Evolutionary conservation across 2,797 vertebrate genomes (phyloP), one percentile per base, ranked within the genome.

Genomic region (Dendrocincla tyrannina): DNA sequence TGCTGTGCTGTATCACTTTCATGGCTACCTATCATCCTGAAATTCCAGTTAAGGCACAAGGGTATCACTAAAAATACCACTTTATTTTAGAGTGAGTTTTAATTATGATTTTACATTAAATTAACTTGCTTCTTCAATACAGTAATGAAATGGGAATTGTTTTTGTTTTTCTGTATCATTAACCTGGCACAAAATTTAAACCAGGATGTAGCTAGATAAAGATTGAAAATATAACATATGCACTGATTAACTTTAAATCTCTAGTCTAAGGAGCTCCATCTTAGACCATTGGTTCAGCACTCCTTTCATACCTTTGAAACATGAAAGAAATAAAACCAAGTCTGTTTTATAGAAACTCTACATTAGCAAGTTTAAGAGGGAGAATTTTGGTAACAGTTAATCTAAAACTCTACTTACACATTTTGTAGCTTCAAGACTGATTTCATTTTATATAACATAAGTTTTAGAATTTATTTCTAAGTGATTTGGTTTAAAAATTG

Each of bases 1-100:
- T 93, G 58, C 32, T 77, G 41, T 69, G n/a, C 12, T 44, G 32
- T 91, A 81, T 91, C 82, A 76, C 30, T 92, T 97, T 92, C 64
- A 53, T 73, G 75, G 69, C 69, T 74, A 76, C 68, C 53, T 52
- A 14, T 63, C 37, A 81, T 33, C 78, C 82, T 68, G 85, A 94
- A 93, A 88, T 50, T 85, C 75, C 41, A 87, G 64, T 68, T 75
- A 89, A 91, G 49, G 75, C 78, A 95, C 42, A 72, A 70, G 41
- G 37, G 59, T 84, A 74, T 52, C 37, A 50, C 23, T 85, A 81
- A 70, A 75, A 79, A 78, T 78, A 86, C 2, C 2, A 4, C 30
- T 82, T 90, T 42, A 37, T n/a, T 85, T 85, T 60, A 60, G 49
- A 81, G 80, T 74, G 30, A 35, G 32, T 70, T 84, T 79, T 63